Percentiles rank a stretch among this genome's conserved stretches.
These are phyloP conservation scores for Drosophila nikananu DNA, from an alignment of 1,140 invertebrate genomes.

Conservation along the genomic window DNA sequence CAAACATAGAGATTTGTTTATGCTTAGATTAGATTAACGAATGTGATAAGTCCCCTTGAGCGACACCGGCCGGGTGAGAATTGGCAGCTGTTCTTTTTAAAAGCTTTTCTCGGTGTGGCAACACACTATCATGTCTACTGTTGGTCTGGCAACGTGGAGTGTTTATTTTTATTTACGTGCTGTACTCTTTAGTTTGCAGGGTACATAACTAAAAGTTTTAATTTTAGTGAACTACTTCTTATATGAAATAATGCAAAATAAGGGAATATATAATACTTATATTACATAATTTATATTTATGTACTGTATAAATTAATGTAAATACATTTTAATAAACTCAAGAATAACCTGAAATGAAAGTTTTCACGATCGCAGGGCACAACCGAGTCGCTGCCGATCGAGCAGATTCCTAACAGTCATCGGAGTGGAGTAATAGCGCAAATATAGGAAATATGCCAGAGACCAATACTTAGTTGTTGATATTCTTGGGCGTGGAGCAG, in stretches of 20 bases:
- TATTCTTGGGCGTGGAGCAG: constrained; percentile 52
- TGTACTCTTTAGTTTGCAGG: constrained; percentile 5
- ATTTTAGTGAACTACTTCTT: too few species aligned
- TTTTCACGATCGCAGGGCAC: constrained; percentile 14
- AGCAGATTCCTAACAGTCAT: constrained; percentile 19
- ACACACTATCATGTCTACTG: neutral
- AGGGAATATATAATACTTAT: too few species aligned
- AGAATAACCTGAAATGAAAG: too few species aligned
- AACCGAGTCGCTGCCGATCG: constrained; percentile 4
- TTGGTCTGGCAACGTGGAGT: constrained; percentile 23
- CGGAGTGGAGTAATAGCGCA: constrained; percentile 47
- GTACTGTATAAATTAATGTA: neutral
- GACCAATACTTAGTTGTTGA: constrained; percentile 42
- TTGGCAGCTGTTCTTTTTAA: constrained; percentile 9
- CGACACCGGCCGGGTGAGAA: neutral
- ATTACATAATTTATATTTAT: neutral
- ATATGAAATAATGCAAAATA: neutral
- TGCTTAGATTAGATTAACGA: constrained; percentile 65
- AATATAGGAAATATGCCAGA: constrained; percentile 49
- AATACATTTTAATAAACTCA: neutral
- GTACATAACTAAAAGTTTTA: neutral
- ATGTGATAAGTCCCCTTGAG: constrained; percentile 40
- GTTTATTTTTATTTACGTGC: constrained; percentile 49
- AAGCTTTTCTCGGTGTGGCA: constrained; percentile 15
- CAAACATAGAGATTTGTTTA: constrained; percentile 16